Conservation (phyloP, 2,888 invertebrate genomes). For the Andrena flavipes region DNA sequence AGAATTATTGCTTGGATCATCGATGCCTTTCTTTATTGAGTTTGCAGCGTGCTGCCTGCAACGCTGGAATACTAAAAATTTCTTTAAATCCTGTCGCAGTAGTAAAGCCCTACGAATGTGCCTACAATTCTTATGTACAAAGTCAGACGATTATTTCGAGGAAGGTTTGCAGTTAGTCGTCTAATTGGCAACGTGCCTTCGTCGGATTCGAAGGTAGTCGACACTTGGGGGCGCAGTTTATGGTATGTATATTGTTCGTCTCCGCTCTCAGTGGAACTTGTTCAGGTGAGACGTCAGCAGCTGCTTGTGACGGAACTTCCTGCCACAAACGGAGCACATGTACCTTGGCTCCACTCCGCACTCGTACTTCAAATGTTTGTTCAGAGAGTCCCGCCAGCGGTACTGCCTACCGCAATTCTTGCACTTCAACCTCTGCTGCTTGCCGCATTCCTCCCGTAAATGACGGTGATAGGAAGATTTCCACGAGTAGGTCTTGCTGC, state of each 20-base stretch:
- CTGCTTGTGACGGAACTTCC: slow-evolving; percentile 68
- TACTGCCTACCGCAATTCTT: slow-evolving; percentile 60
- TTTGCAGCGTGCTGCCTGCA: neutral
- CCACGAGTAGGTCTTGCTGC: slow-evolving; percentile 78
- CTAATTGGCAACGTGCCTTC: too few species aligned
- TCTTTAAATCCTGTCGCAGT: neutral
- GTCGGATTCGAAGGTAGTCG: too few species aligned
- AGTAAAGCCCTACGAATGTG: neutral
- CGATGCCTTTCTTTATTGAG: slow-evolving; percentile 1
- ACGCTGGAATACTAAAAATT: neutral
- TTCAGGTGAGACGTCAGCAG: slow-evolving; percentile 54
- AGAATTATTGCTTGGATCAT: neutral
- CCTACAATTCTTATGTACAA: neutral
- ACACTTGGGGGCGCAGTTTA: too few species aligned
- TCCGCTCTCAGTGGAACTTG: slow-evolving; percentile 23
- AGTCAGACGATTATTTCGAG: too few species aligned
- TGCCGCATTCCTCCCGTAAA: slow-evolving; percentile 79
- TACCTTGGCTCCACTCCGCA: slow-evolving; percentile 57
- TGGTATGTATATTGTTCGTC: too few species aligned
- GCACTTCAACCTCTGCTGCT: slow-evolving; percentile 63
- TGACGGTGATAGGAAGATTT: slow-evolving; percentile 78
- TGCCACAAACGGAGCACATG: slow-evolving; percentile 38
- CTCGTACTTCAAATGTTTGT: slow-evolving; percentile 59
- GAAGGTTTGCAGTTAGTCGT: too few species aligned
- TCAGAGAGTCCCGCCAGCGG: slow-evolving; percentile 48